Evolutionary conservation across 2,888 invertebrate genomes (phyloP).

Genomic region (Torymus auratus): DNA sequence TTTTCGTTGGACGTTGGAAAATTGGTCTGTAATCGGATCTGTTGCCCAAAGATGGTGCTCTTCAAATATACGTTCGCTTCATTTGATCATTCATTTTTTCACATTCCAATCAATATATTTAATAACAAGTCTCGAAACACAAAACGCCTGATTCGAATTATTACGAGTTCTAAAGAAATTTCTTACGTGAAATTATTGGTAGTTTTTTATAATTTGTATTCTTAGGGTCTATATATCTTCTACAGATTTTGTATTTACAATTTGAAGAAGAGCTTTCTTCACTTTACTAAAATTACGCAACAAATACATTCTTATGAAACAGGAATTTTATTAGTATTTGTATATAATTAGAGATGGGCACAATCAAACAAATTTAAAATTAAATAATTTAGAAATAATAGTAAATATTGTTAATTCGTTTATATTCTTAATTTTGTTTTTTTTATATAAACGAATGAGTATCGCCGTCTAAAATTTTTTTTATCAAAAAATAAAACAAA

Average conservation of each 20-base stretch:
- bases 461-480: not conserved
- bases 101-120: no score
- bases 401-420: conserved; percentile 1
- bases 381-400: not conserved
- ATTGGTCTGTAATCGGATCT: not conserved
- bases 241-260: conserved; percentile 45
- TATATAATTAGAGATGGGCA: conserved; percentile 13
- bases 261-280: conserved; percentile 24
- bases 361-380: conserved; percentile 2
- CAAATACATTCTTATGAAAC: conserved; percentile 42
- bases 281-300: conserved; percentile 46
- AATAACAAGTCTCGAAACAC: no score
- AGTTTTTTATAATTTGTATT: conserved; percentile 7
- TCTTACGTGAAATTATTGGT: no score
- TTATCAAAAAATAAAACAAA: not conserved
- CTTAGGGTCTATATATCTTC: conserved; percentile 24
- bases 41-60: no score
- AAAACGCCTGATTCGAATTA: no score
- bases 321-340: conserved; percentile 21
- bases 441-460: not conserved
- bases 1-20: conserved; percentile 6
- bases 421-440: not conserved
- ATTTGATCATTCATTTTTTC: not conserved
- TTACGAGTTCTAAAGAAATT: no score
- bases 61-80: no score